Evolutionary conservation across 2,797 vertebrate species (phyloP), one percentile per base, ranked within the genome.

Genomic region (Acipenser ruthenus): DNA sequence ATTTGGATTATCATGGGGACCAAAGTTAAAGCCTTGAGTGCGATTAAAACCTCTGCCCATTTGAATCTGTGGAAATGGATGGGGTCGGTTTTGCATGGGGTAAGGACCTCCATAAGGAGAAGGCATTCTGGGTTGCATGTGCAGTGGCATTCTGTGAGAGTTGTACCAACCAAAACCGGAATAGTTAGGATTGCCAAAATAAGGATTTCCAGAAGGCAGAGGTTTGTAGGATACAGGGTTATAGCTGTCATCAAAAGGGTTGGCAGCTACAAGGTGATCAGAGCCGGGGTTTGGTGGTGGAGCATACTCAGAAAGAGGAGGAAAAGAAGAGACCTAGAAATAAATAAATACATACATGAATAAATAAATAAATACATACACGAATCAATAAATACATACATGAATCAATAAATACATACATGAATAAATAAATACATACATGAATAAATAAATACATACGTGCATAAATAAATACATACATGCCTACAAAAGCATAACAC

Each of bases 171-270:
- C 80, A 69, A 88, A 84, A 65, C 86, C 86, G 47, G 87, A 77
- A 74, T 88, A 88, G 53, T 81, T 83, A 53, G 86, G 83, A 60
- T 75, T 81, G 68, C 77, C 76, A 59, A 91, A 87, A 69, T 90
- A 91, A 0, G 83, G 82, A 70, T 79, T 89, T 71, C 82, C 79
- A 8, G 82, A 70, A 75, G 86, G 76, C 63, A 86, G 72, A 1
- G 88, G 85, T 74, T 90, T 92, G 67, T 88, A 87, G 65, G 90
- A 88, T 62, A 88, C 70, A 1, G 83, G 75, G 67, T 74, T 87
- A 77, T 91, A 93, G 79, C 84, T 86, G 81, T 94, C 92, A 71
- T 93, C 92, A 77, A 94, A 94, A 0, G 92, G 92, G 77, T 94
- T 94, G 72, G 87, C 84, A 63, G 92, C 92, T 77, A 94, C 83